Evolutionary conservation across 2,797 vertebrate genomes (phyloP).

Genomic region (Cirrhinus molitorella): DNA sequence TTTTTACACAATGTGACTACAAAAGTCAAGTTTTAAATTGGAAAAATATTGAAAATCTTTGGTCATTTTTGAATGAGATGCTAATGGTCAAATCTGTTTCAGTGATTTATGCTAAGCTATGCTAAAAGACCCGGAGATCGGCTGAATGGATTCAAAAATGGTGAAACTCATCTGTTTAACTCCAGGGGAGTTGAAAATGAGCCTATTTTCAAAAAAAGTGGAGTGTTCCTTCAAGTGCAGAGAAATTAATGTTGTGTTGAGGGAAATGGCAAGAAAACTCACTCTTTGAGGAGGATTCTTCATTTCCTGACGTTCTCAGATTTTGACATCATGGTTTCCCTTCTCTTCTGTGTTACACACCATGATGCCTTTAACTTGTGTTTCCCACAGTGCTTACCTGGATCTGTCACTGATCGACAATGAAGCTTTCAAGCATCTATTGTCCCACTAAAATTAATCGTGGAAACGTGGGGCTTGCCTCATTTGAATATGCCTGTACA

Average conservation of each 20-base stretch:
- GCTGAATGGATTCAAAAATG: too few relatives aligned
- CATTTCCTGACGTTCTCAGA: background rate
- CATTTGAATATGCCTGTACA: constrained; percentile 29
- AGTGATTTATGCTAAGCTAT: too few relatives aligned
- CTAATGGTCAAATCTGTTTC: too few relatives aligned
- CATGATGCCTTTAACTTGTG: background rate
- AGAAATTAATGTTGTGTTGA: background rate
- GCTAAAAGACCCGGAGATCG: too few relatives aligned
- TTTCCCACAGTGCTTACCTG: constrained; percentile 7
- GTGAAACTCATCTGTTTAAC: too few relatives aligned
- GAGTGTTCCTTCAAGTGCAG: background rate
- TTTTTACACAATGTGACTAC: too few relatives aligned
- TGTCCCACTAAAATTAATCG: constrained; percentile 38
- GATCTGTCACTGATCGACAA: constrained; percentile 26
- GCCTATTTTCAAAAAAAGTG: too few relatives aligned
- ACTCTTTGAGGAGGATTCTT: background rate
- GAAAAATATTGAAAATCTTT: too few relatives aligned
- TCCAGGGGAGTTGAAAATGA: too few relatives aligned
- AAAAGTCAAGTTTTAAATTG: too few relatives aligned
- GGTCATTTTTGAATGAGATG: too few relatives aligned
- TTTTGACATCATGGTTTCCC: background rate
- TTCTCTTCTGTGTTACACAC: background rate
- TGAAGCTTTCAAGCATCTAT: constrained; percentile 32
- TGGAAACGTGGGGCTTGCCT: constrained; percentile 20
- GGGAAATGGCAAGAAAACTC: background rate